These are phyloP conservation scores for Polydrusus tereticollis DNA, from an alignment of 2,888 invertebrate genomes.

Conservation along the genomic window DNA sequence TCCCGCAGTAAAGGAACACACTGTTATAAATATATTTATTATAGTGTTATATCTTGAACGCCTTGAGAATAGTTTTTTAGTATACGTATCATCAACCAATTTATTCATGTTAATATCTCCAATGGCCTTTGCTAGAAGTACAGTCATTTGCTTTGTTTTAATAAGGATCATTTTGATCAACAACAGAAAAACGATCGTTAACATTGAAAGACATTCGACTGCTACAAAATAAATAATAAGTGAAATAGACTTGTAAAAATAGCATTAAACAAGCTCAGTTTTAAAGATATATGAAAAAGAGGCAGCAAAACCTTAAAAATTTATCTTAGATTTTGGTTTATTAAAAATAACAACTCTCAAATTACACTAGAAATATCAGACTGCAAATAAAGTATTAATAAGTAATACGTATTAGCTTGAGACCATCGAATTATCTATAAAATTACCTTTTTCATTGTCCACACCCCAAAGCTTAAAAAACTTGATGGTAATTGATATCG, in stretches of 20 bases:
- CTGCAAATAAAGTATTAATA: no score
- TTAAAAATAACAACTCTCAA: no score
- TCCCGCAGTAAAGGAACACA: constrained; percentile 24
- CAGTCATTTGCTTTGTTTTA: constrained; percentile 24
- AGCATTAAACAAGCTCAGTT: no score
- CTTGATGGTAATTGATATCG: not conserved
- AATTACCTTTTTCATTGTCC: constrained; percentile 30
- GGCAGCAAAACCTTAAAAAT: no score
- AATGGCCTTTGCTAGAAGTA: not conserved
- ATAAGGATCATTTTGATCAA: constrained; percentile 14
- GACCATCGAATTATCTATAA: no score
- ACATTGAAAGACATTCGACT: constrained; percentile 31
- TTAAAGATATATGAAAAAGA: no score
- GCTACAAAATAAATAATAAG: no score
- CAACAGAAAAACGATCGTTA: constrained; percentile 10
- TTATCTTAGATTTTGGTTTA: no score
- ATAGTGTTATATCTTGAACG: constrained; percentile 13
- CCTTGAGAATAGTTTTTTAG: not conserved
- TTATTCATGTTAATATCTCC: not conserved
- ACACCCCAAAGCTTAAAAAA: constrained; percentile 8
- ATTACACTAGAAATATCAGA: no score
- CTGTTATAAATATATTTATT: constrained; percentile 12
- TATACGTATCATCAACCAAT: not conserved
- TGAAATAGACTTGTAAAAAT: no score
- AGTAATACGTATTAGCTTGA: no score